Evolutionary conservation across 1,140 invertebrate species (phyloP).

Genomic region (Rhizoglyphus robini): DNA sequence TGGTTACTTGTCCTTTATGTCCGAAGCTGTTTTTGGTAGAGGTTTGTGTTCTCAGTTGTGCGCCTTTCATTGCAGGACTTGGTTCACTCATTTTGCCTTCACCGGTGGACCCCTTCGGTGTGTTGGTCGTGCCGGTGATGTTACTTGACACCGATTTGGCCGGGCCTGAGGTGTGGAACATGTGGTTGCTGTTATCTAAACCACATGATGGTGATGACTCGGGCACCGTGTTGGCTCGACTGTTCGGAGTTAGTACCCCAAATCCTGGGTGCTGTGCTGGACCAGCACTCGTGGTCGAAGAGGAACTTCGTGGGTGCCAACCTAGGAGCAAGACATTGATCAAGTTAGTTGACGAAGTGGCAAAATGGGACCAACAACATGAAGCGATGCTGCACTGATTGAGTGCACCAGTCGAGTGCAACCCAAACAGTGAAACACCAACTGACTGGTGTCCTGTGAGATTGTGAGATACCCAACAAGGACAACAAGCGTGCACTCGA

Average conservation of each 20-base stretch:
- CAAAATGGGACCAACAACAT: too few species aligned
- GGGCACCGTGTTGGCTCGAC: not conserved
- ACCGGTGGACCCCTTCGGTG: not conserved
- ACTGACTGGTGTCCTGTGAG: too few species aligned
- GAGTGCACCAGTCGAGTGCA: too few species aligned
- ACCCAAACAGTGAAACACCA: too few species aligned
- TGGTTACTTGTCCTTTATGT: not conserved
- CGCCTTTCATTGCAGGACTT: not conserved
- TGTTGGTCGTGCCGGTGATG: not conserved
- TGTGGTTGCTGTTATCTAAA: not conserved
- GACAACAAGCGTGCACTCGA: not conserved
- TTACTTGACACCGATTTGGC: not conserved
- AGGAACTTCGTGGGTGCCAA: conserved; percentile 8
- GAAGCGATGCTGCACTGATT: too few species aligned
- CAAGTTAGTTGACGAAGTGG: not conserved
- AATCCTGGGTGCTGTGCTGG: not conserved
- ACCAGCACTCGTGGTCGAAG: not conserved
- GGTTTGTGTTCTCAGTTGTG: too few species aligned
- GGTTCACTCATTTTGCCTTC: not conserved
- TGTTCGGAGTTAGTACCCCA: not conserved
- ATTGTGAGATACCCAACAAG: too few species aligned
- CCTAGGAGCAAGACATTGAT: not conserved
- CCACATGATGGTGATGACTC: not conserved
- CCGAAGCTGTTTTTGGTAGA: not conserved
- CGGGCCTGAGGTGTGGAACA: not conserved